Evolutionary conservation across 2,888 invertebrate genomes (phyloP), one percentile per base, ranked within the genome.

Genomic region (Rhagonycha lutea): DNA sequence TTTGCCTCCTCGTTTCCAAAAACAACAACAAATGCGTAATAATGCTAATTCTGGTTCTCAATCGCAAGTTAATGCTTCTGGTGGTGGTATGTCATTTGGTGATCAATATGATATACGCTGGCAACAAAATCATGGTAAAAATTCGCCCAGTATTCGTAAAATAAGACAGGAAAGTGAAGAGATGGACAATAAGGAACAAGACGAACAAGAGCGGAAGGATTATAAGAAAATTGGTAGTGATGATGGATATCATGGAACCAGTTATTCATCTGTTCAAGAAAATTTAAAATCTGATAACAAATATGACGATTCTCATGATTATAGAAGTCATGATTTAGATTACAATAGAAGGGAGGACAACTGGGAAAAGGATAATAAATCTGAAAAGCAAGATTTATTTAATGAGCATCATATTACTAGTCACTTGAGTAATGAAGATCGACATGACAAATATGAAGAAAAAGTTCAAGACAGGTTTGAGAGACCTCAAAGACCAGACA

Each of bases 1-100:
- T 88, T 90, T 97, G 84, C 96, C 97, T 72, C 97, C 97, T 14
- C 91, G 97, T 75, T 95, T 96, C 87, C 92, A 94, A 83, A 94
- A 94, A 83, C 94, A 95, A 83, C 94, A 95, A 82, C 91, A 91
- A 79, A 92, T 88, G 78, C 86, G 87, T 73, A 81, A 90, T 88
- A 88, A 77, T 80, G 87, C n/a, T 65, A 83, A 78, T 70, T 76
- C 82, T 60, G 83, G 83, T 47, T 79, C 83, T 60, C 85, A 83
- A 89, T 83, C 88, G 18, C 76, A 72, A 24, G 28, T 61, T 81
- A 70, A 77, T 82, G 28, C 83, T 83, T 47, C 47, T 47, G 2
- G 18, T 18, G 23, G 83, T 83, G 77, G 80, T 82, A 61, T 83
- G 83, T 26, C 76, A 9, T 76, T 76, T 29, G 18, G 70, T 14